A percentile compares a stretch with the other conserved stretches of the same genome.
phyloP scores from a whole-genome alignment of 1,140 invertebrate genomes.

The Penaeus chinensis region DNA sequence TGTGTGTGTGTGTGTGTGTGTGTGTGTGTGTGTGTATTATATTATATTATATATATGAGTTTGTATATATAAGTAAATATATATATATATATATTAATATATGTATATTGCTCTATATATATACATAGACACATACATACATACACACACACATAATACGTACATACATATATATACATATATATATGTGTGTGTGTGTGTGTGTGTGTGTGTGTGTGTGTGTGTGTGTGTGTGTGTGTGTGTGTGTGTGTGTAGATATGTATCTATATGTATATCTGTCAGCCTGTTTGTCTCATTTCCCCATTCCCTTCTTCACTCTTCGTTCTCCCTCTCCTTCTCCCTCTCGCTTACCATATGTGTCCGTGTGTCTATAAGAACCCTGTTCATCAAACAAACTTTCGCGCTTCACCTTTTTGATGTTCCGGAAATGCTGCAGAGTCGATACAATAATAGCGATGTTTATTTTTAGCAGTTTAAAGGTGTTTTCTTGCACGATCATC shows the following conservation, averaged over 20 bases:
- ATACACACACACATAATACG: background rate
- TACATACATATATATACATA: background rate
- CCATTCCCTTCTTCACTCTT: background rate
- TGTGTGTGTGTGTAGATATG: background rate
- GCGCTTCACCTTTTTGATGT: too few relatives aligned
- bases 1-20: too few relatives aligned
- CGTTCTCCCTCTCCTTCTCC: background rate
- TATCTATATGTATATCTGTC: background rate
- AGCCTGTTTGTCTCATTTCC: background rate
- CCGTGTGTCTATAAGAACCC: too few relatives aligned
- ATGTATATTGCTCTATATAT: too few relatives aligned
- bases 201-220: background rate
- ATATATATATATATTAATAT: too few relatives aligned
- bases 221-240: slow-evolving; percentile 11
- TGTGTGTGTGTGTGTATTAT: too few relatives aligned
- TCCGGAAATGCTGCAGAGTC: too few relatives aligned
- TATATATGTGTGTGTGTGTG: background rate
- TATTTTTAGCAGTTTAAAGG: too few relatives aligned
- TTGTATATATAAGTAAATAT: background rate
- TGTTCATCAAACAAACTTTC: too few relatives aligned
- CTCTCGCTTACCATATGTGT: background rate
- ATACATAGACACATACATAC: background rate
- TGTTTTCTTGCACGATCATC: too few relatives aligned
- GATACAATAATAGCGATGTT: too few relatives aligned
- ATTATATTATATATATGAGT: slow-evolving; percentile 4